Evolutionary conservation across 2,888 invertebrate genomes (phyloP).

Genomic region (Troides helena): DNA sequence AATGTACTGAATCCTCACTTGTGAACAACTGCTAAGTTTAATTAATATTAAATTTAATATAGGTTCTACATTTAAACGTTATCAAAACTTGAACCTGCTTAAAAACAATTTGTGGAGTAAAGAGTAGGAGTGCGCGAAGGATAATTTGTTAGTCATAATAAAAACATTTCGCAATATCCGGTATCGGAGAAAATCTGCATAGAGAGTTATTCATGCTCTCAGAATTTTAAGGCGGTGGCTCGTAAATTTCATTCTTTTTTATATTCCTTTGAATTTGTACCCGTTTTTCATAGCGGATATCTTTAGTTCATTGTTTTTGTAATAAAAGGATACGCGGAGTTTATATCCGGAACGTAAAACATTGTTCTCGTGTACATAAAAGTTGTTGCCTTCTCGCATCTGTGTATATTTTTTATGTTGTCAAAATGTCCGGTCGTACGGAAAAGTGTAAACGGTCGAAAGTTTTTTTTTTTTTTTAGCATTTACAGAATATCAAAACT

Average conservation of each 20-base stretch:
- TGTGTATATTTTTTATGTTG: slow-evolving; percentile 20
- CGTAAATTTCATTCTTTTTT: slow-evolving; percentile 24
- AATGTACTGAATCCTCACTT: neutral
- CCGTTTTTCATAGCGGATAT: slow-evolving; percentile 16
- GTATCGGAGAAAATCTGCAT: slow-evolving; percentile 22
- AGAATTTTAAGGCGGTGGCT: slow-evolving; percentile 24
- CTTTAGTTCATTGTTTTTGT: slow-evolving; percentile 22
- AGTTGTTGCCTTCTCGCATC: slow-evolving; percentile 38
- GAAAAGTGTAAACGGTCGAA: neutral
- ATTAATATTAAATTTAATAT: too few relatives aligned
- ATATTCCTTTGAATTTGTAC: slow-evolving; percentile 16
- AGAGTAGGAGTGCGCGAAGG: neutral
- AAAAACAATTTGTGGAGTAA: slow-evolving; percentile 3
- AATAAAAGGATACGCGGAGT: slow-evolving; percentile 21
- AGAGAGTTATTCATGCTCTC: slow-evolving; percentile 22
- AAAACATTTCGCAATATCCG: slow-evolving; percentile 23
- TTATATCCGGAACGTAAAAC: slow-evolving; percentile 10
- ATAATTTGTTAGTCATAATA: slow-evolving; percentile 24
- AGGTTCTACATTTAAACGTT: slow-evolving; percentile 48
- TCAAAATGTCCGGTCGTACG: neutral
- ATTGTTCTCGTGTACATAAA: slow-evolving; percentile 39
- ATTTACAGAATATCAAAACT: too few relatives aligned
- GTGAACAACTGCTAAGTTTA: too few relatives aligned
- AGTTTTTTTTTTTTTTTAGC: too few relatives aligned
- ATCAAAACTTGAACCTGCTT: slow-evolving; percentile 46